Conservation (phyloP, 53 echinoderm and acorn worm genomes). For the Arbacia lixula region DNA sequence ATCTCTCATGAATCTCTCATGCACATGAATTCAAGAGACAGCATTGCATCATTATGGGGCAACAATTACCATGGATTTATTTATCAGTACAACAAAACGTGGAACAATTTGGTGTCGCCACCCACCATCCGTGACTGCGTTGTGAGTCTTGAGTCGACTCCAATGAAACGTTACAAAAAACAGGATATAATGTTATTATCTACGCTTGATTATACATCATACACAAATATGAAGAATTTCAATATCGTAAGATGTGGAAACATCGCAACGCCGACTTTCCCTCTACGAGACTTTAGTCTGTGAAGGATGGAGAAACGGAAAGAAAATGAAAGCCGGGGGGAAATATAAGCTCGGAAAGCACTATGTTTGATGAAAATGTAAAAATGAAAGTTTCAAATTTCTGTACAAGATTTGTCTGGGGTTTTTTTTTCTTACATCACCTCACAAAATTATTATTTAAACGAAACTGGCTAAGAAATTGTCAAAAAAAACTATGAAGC, state of each 20-base stretch:
- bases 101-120: constrained; percentile 21
- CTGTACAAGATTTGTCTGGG: constrained; percentile 26
- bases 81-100: constrained; percentile 41
- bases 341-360: constrained; percentile 47
- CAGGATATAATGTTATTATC: constrained; percentile 7
- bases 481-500: neutral
- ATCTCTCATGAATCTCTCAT: too few species aligned
- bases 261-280: neutral
- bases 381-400: constrained; percentile 32
- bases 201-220: neutral
- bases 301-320: neutral
- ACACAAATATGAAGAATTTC: constrained; percentile 18
- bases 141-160: constrained; percentile 14
- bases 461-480: constrained; percentile 18
- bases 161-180: constrained; percentile 34
- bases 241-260: constrained; percentile 7
- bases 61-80: constrained; percentile 37
- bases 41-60: constrained; percentile 34
- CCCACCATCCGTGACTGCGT: neutral
- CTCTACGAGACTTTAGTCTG: too few species aligned
- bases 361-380: constrained; percentile 26
- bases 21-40: too few species aligned
- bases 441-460: neutral
- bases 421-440: neutral
- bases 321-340: constrained; percentile 32